phyloP scores from a whole-genome alignment of 2,113 vertebrate species.

The Symphodus melops region DNA sequence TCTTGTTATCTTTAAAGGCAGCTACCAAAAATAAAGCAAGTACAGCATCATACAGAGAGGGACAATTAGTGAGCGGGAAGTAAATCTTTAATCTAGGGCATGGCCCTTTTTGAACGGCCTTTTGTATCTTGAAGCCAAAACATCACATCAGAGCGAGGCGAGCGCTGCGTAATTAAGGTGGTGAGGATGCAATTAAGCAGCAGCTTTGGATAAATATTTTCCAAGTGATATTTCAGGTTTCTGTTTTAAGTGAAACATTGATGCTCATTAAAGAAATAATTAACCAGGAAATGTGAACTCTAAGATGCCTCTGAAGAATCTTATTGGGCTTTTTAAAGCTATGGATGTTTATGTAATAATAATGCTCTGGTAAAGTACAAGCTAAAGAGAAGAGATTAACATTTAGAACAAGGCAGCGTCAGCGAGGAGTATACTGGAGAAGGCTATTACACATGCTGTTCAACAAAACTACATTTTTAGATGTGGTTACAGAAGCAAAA shows the following conservation, averaged over 20 bases:
- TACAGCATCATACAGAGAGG: conserved; percentile 1
- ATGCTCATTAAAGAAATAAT: conserved; percentile 17
- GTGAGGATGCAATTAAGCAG: conserved; percentile 24
- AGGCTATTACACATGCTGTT: background rate
- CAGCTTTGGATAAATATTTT: conserved; percentile 19
- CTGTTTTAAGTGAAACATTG: background rate
- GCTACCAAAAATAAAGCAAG: background rate
- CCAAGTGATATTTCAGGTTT: conserved; percentile 5
- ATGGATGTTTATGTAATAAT: background rate
- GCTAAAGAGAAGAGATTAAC: background rate
- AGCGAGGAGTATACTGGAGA: background rate
- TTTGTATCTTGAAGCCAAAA: conserved; percentile 29
- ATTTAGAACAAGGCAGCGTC: background rate
- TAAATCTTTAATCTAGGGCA: conserved; percentile 20
- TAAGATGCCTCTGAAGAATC: background rate
- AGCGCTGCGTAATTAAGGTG: conserved; percentile 27
- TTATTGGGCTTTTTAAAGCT: background rate
- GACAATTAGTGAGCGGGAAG: conserved; percentile 22
- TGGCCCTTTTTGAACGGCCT: background rate
- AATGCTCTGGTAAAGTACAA: background rate
- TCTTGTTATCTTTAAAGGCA: conserved; percentile 30
- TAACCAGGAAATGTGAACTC: background rate
- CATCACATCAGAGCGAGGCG: conserved; percentile 7
- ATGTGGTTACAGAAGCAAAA: too few relatives aligned
- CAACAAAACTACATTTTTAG: background rate